Evolutionary conservation across 2,113 vertebrate genomes (phyloP).

Genomic region (Ictalurus furcatus): DNA sequence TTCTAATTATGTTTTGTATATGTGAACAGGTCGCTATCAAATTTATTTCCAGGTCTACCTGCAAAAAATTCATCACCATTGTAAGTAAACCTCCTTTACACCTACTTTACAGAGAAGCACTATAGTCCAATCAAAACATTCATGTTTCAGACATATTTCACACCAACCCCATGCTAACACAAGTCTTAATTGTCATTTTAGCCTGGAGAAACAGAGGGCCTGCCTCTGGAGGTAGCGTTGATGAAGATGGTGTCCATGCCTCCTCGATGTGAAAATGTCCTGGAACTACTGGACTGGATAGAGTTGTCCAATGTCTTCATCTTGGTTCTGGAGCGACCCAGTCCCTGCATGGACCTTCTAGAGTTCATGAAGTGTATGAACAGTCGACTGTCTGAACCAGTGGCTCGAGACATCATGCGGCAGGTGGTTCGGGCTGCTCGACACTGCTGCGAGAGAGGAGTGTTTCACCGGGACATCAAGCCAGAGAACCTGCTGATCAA

Average conservation of each 20-base stretch:
- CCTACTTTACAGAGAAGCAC: not conserved
- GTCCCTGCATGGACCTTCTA: slow-evolving; percentile 58
- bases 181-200: not conserved
- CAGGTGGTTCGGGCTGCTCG: slow-evolving; percentile 58
- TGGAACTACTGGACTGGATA: not conserved
- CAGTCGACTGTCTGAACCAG: slow-evolving; percentile 36
- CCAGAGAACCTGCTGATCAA: slow-evolving; percentile 74
- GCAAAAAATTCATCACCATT: not conserved
- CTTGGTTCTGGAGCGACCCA: slow-evolving; percentile 57
- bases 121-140: too few relatives aligned
- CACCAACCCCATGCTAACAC: not conserved
- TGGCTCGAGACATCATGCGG: slow-evolving; percentile 51
- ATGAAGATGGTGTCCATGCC: not conserved
- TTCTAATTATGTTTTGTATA: not conserved
- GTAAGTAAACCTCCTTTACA: not conserved
- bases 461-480: slow-evolving; percentile 68
- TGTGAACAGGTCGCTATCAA: slow-evolving; percentile 5
- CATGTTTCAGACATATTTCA: not conserved
- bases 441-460: slow-evolving; percentile 59
- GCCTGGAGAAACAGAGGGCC: not conserved
- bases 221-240: not conserved
- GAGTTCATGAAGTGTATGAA: slow-evolving; percentile 38
- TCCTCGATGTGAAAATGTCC: not conserved
- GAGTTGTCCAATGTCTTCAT: not conserved
- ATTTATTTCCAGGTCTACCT: not conserved